A percentile compares a stretch with the other conserved stretches of the same genome.
Conservation (phyloP, 2,888 invertebrate species). For the Drosophila phalerata region DNA sequence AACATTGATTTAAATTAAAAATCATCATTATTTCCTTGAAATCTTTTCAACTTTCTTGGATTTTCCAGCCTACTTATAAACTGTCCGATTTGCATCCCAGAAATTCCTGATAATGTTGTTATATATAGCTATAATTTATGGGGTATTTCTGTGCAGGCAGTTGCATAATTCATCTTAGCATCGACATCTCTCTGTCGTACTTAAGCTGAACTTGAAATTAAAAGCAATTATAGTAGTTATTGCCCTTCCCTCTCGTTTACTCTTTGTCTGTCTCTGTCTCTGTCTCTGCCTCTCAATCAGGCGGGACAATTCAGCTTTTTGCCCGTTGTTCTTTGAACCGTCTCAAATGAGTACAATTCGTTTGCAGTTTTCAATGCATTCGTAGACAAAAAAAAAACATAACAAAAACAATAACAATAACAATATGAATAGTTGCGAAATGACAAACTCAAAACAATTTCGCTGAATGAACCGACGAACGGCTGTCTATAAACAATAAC, state of each 20-base stretch:
- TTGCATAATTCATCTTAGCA: constrained; percentile 8
- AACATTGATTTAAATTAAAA: too few species aligned
- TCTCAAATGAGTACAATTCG: constrained; percentile 22
- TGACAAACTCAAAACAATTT: constrained; percentile 45
- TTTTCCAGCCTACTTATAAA: neutral
- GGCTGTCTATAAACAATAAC: constrained; percentile 45
- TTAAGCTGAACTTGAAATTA: constrained; percentile 22
- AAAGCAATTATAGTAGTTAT: constrained; percentile 19
- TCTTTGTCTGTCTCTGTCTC: neutral
- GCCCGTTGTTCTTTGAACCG: constrained; percentile 19
- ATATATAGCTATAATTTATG: neutral
- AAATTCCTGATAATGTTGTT: constrained; percentile 2
- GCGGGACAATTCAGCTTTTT: too few species aligned
- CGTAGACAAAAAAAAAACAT: constrained; percentile 30
- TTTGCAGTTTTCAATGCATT: constrained; percentile 24
- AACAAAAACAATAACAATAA: constrained; percentile 21
- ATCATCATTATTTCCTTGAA: neutral
- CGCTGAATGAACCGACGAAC: constrained; percentile 51
- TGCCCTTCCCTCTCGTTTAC: neutral
- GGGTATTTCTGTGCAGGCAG: constrained; percentile 2
- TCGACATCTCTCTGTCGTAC: constrained; percentile 12
- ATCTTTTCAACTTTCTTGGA: neutral
- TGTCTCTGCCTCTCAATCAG: neutral
- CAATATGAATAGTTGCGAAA: constrained; percentile 42
- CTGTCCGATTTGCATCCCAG: neutral